Evolutionary conservation across 1,140 invertebrate species (phyloP).

Genomic region (Drosophila triauraria): DNA sequence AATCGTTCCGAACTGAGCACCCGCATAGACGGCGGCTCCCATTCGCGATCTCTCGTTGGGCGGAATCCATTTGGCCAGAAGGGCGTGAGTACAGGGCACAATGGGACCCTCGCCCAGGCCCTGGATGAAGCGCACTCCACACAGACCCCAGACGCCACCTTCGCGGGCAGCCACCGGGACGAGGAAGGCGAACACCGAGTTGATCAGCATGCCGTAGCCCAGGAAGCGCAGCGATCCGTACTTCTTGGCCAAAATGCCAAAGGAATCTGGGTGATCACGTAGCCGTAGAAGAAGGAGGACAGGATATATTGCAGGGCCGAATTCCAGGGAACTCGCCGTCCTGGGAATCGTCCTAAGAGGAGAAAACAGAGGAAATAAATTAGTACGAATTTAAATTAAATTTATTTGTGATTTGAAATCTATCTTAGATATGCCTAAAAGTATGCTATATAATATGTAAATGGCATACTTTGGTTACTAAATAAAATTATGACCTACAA

Average conservation of each 20-base stretch:
- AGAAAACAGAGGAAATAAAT: background rate
- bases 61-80: slow-evolving; percentile 95
- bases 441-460: no score
- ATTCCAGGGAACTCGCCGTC: slow-evolving; percentile 92
- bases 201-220: slow-evolving; percentile 93
- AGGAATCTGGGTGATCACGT: slow-evolving; percentile 93
- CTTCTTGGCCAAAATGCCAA: slow-evolving; percentile 93
- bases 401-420: background rate
- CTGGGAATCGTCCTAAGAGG: slow-evolving; percentile 82
- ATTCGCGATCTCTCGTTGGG: slow-evolving; percentile 95
- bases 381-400: background rate
- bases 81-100: slow-evolving; percentile 93
- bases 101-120: slow-evolving; percentile 96
- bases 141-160: slow-evolving; percentile 87
- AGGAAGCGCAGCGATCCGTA: slow-evolving; percentile 94
- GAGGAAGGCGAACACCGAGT: slow-evolving; percentile 93
- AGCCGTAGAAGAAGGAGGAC: slow-evolving; percentile 96
- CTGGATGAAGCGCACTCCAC: slow-evolving; percentile 88
- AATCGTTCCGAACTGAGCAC: slow-evolving; percentile 94
- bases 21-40: slow-evolving; percentile 95
- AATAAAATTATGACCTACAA: slow-evolving; percentile 63
- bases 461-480: background rate
- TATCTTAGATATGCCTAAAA: background rate
- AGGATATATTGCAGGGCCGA: slow-evolving; percentile 92
- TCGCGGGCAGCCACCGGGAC: slow-evolving; percentile 90